Evolutionary conservation across 1,140 invertebrate species (phyloP).

Genomic region (Bombus terrestris): DNA sequence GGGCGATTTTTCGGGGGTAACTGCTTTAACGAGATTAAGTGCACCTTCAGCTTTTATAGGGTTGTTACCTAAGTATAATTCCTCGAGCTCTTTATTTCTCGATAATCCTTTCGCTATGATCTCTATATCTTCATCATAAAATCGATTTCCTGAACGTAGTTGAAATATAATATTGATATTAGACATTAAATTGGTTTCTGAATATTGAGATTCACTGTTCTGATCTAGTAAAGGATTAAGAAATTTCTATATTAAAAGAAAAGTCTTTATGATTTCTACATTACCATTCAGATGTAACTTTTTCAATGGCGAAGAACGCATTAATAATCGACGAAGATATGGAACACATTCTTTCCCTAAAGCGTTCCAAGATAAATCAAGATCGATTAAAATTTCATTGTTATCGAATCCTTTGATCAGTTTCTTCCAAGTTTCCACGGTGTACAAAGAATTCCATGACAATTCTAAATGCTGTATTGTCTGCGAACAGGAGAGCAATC

Average conservation of each 20-base stretch:
- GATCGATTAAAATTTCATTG: slow-evolving; percentile 65
- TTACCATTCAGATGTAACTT: slow-evolving; percentile 72
- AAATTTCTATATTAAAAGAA: background rate
- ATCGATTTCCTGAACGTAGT: slow-evolving; percentile 69
- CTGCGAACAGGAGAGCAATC: slow-evolving; percentile 70
- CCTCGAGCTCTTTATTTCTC: slow-evolving; percentile 68
- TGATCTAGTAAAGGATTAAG: background rate
- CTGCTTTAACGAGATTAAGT: slow-evolving; percentile 62
- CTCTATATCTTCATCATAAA: slow-evolving; percentile 62
- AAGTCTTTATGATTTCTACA: background rate
- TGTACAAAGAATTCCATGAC: slow-evolving; percentile 80
- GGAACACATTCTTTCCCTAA: slow-evolving; percentile 63
- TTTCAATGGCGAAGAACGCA: slow-evolving; percentile 52
- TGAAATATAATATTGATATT: no score
- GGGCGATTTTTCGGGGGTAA: slow-evolving; percentile 52
- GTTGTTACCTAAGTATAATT: slow-evolving; percentile 74
- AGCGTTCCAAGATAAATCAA: slow-evolving; percentile 80
- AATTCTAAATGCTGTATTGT: slow-evolving; percentile 77
- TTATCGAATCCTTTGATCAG: slow-evolving; percentile 69
- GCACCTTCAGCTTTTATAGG: slow-evolving; percentile 68
- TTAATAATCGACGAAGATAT: slow-evolving; percentile 63
- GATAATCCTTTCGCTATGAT: slow-evolving; percentile 69
- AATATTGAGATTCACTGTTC: background rate
- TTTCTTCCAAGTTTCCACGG: slow-evolving; percentile 68
- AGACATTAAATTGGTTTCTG: background rate